Evolutionary conservation across 2,797 vertebrate genomes (phyloP).

Genomic region (Myotis daubentonii): DNA sequence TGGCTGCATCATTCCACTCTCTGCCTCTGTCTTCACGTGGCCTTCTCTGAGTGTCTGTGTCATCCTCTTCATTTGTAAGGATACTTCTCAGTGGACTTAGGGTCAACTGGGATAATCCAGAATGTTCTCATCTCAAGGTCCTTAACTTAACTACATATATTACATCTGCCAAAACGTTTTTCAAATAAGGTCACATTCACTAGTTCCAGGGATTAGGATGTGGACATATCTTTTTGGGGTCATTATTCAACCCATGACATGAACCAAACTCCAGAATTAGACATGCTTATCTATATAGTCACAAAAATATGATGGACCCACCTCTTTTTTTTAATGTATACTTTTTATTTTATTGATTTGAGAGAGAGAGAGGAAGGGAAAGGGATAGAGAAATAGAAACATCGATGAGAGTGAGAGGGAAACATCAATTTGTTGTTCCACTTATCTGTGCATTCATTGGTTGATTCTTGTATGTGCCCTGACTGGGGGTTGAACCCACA

Average conservation of each 20-base stretch:
- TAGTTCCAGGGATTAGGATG: background rate
- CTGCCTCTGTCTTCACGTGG: background rate
- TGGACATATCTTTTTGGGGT: background rate
- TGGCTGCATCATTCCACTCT: background rate
- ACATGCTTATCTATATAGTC: background rate
- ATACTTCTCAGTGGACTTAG: background rate
- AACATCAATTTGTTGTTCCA: background rate
- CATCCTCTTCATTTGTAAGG: background rate
- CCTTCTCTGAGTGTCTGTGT: background rate
- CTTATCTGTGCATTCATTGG: background rate
- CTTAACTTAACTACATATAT: background rate
- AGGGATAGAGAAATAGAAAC: too few relatives aligned
- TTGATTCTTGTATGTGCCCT: background rate
- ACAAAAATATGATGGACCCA: background rate
- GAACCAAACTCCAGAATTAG: slow-evolving; percentile 14
- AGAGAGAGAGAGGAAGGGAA: too few relatives aligned
- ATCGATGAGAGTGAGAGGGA: background rate
- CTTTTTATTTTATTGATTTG: too few relatives aligned
- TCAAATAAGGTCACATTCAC: background rate
- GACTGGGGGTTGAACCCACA: background rate
- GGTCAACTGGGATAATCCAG: background rate
- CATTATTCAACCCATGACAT: background rate
- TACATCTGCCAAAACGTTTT: background rate
- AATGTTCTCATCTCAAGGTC: background rate
- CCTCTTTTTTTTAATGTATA: too few relatives aligned